These are phyloP conservation scores for Cepaea hortensis DNA, from an alignment of 2,888 invertebrate species.

Conservation along the genomic window DNA sequence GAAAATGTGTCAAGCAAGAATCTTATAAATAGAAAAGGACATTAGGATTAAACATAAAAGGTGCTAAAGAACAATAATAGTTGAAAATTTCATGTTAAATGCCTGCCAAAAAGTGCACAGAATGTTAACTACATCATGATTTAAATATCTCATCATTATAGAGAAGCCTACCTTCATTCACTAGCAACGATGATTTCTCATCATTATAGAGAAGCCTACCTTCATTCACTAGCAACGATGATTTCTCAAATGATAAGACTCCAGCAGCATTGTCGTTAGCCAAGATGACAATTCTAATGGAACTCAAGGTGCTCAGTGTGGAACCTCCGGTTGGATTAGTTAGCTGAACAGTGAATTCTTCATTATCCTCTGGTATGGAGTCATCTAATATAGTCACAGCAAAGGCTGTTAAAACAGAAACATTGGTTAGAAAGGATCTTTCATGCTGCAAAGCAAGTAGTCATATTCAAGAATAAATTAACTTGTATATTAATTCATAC, in stretches of 20 bases:
- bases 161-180: conserved; percentile 67
- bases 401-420: conserved; percentile 60
- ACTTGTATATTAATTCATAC: too few species aligned
- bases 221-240: conserved; percentile 69
- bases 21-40: too few species aligned
- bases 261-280: conserved; percentile 76
- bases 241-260: conserved; percentile 65
- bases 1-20: too few species aligned
- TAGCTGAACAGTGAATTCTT: conserved; percentile 67
- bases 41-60: too few species aligned
- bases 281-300: conserved; percentile 67
- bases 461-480: too few species aligned
- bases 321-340: conserved; percentile 70
- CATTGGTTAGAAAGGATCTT: background rate
- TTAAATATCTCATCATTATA: background rate
- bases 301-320: conserved; percentile 56
- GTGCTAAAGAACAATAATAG: too few species aligned
- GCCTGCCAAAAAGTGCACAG: too few species aligned
- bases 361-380: conserved; percentile 68
- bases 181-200: conserved; percentile 64
- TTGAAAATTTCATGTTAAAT: too few species aligned
- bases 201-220: conserved; percentile 55
- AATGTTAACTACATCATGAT: background rate
- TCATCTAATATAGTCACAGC: conserved; percentile 74
- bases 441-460: background rate